Evolutionary conservation across 2,113 vertebrate species (phyloP).

Genomic region (Pampusana beccarii): DNA sequence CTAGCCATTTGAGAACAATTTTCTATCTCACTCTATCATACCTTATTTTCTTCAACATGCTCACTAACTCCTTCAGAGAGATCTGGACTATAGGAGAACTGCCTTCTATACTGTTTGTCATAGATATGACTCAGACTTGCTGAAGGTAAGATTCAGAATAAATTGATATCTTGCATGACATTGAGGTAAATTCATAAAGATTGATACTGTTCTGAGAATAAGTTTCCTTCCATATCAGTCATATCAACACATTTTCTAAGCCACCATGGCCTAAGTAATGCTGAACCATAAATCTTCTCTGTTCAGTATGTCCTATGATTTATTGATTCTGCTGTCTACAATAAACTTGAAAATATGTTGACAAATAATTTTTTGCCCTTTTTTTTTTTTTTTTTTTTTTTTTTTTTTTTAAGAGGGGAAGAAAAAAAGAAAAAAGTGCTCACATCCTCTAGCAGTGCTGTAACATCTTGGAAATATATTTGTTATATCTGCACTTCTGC

Average conservation of each 20-base stretch:
- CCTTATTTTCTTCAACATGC: neutral
- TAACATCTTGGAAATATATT: neutral
- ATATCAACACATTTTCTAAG: neutral
- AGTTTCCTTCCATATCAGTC: neutral
- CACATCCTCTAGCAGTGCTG: fast-evolving
- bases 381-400: neutral
- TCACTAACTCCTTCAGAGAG: neutral
- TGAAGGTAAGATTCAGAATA: neutral
- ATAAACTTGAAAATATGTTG: neutral
- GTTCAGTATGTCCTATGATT: neutral
- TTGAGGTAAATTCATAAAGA: neutral
- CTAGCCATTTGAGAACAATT: neutral
- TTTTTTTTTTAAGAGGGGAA: no score
- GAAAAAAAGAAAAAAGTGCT: neutral
- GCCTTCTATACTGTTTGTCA: neutral
- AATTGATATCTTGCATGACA: neutral
- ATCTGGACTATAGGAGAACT: neutral
- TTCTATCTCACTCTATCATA: neutral
- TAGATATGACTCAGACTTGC: neutral
- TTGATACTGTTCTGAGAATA: neutral
- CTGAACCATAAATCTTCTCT: neutral
- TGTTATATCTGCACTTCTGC: neutral
- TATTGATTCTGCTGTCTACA: neutral
- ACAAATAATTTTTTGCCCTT: neutral
- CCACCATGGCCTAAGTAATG: neutral